Percentiles rank a stretch among this genome's conserved stretches.
These are phyloP conservation scores for Typhlomys cinereus DNA, from an alignment of 2,113 vertebrate genomes.

Conservation along the genomic window DNA sequence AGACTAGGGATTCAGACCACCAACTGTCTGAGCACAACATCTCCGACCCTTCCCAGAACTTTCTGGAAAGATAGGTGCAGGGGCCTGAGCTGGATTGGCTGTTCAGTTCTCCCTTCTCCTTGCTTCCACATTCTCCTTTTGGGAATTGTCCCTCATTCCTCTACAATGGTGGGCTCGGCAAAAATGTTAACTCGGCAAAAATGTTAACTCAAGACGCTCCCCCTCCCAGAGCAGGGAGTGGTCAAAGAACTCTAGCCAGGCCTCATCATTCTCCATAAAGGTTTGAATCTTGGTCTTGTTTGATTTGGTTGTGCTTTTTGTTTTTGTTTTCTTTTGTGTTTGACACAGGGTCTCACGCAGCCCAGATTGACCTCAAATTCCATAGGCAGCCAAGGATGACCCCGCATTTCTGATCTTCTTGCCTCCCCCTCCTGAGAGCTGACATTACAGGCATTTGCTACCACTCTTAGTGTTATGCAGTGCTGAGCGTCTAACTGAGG, in stretches of 20 bases:
- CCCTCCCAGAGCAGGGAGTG: neutral
- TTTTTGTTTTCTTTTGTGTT: neutral
- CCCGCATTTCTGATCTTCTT: neutral
- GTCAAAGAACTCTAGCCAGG: neutral
- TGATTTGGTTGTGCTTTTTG: neutral
- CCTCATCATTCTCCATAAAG: neutral
- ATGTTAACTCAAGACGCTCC: constrained; percentile 2
- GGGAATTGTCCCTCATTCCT: neutral
- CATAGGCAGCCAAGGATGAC: neutral
- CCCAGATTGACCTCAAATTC: neutral
- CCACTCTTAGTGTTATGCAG: neutral
- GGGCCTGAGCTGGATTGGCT: neutral
- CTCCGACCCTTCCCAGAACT: neutral
- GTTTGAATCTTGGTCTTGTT: neutral
- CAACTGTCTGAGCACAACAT: too few species aligned
- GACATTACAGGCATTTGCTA: neutral
- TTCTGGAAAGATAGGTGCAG: neutral
- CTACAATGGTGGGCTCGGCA: neutral
- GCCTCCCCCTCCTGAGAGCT: neutral
- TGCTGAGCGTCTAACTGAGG: neutral
- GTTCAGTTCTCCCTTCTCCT: neutral
- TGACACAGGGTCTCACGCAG: neutral
- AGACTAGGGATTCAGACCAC: neutral
- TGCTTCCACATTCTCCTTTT: neutral
- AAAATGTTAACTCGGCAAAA: neutral